These are phyloP conservation scores for Caenorhabditis becei DNA, from an alignment of 2,888 invertebrate species.

Conservation along the genomic window DNA sequence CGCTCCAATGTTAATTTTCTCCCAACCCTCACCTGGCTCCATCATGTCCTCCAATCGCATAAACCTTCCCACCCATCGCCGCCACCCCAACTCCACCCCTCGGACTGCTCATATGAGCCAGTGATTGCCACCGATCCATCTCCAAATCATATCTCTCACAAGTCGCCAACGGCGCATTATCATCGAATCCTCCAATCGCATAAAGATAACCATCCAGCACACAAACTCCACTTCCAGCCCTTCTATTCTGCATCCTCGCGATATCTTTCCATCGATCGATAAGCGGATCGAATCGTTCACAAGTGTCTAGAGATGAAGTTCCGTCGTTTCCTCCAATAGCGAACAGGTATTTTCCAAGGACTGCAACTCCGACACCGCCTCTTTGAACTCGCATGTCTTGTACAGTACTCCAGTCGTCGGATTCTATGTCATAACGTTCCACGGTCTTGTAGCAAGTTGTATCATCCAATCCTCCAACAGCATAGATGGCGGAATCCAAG, in stretches of 20 bases:
- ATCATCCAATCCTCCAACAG: slow-evolving; percentile 84
- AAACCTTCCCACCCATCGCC: slow-evolving; percentile 81
- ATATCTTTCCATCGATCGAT: slow-evolving; percentile 83
- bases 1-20: no score
- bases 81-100: slow-evolving; percentile 82
- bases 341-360: slow-evolving; percentile 82
- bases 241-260: slow-evolving; percentile 83
- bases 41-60: slow-evolving; percentile 82
- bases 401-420: slow-evolving; percentile 83
- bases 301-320: slow-evolving; percentile 83
- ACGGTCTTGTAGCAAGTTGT: slow-evolving; percentile 82
- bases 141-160: slow-evolving; percentile 83
- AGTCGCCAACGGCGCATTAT: slow-evolving; percentile 83
- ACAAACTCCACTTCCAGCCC: slow-evolving; percentile 84
- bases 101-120: slow-evolving; percentile 76
- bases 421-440: slow-evolving; percentile 82
- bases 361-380: slow-evolving; percentile 84
- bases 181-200: slow-evolving; percentile 83
- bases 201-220: slow-evolving; percentile 83
- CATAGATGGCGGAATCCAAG: slow-evolving; percentile 83
- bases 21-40: slow-evolving; percentile 61
- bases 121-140: slow-evolving; percentile 81
- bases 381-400: slow-evolving; percentile 83
- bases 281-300: slow-evolving; percentile 84
- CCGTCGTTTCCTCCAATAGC: slow-evolving; percentile 84